Base-by-base conservation (phyloP, 2,888 invertebrate species). In the Drosophila ochracea region DNA sequence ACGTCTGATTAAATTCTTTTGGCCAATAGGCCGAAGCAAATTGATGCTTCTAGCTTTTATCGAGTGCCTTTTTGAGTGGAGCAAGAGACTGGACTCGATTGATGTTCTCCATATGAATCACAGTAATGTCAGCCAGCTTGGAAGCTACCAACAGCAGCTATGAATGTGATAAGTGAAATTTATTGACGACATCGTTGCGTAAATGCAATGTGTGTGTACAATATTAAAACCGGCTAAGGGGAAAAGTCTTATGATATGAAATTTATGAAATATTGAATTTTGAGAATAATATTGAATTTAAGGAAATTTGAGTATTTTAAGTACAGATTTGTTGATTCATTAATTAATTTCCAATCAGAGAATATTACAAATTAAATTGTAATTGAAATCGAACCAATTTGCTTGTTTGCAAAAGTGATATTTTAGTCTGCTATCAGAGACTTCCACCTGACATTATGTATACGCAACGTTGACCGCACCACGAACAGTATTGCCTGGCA, bases 81-180 rank as follows among this genome's bases (percentile, higher is more conserved):
- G 49, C 19, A 13, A 19, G 43, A n/a, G 37, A 25, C 33, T 47
- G 73, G 49, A 25, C 33, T 50, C 75, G 73, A 83, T 85, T 75
- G 81, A 83, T 83, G 83, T 64, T 71, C 67, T 47, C 33, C 75
- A 47, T 43, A 73, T 80, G 77, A 80, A 72, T 75, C 78, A 60
- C 62, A 65, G 43, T 53, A 25, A 31, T 30, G 52, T 31, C 71
- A 55, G 47, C 54, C 59, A 59, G 41, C 13, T 7, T 16, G 25
- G 16, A 47, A 47, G 16, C 47, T 11, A 37, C 50, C 25, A 16
- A 25, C 21, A 62, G 30, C 11, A 60, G 68, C 52, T 62, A 50
- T 57, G 31, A 63, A 55, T 31, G 54, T 57, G 57, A 35, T 47
- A 68, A 65, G 49, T 54, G 35, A 67, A 69, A 67, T 67, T 30